A percentile compares a stretch with the other conserved stretches of the same genome.
Conservation (phyloP, 2,888 invertebrate genomes). For the Sthenelais limicola region DNA sequence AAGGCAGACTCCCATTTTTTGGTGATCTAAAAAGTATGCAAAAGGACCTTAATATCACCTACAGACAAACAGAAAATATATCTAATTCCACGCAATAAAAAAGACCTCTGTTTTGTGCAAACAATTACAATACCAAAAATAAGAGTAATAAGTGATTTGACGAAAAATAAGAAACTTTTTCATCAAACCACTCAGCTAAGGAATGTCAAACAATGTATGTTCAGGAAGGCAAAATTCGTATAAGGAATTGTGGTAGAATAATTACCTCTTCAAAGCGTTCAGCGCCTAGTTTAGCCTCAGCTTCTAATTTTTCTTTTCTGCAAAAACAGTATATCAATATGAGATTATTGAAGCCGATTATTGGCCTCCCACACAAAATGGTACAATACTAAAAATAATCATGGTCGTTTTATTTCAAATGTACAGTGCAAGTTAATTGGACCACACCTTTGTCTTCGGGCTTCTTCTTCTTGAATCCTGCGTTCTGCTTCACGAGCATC, state of each 20-base stretch:
- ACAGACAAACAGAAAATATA: too few species aligned
- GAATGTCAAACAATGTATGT: too few species aligned
- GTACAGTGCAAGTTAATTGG: not conserved
- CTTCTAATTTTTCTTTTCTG: conserved; percentile 71
- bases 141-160: too few species aligned
- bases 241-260: conserved; percentile 3
- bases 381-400: not conserved
- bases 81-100: too few species aligned
- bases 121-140: too few species aligned
- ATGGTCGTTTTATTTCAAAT: not conserved
- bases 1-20: conserved; percentile 72
- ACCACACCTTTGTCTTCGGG: conserved; percentile 59
- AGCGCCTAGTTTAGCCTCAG: conserved; percentile 70
- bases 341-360: not conserved
- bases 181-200: too few species aligned
- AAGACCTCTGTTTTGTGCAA: too few species aligned
- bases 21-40: conserved; percentile 65
- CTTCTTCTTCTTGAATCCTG: conserved; percentile 69
- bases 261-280: conserved; percentile 72
- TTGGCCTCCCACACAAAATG: not conserved
- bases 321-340: conserved; percentile 29
- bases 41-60: too few species aligned
- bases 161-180: too few species aligned
- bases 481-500: conserved; percentile 69
- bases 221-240: too few species aligned